phyloP scores from a whole-genome alignment of 2,888 invertebrate genomes.

The Amblyjoppa proteus region DNA sequence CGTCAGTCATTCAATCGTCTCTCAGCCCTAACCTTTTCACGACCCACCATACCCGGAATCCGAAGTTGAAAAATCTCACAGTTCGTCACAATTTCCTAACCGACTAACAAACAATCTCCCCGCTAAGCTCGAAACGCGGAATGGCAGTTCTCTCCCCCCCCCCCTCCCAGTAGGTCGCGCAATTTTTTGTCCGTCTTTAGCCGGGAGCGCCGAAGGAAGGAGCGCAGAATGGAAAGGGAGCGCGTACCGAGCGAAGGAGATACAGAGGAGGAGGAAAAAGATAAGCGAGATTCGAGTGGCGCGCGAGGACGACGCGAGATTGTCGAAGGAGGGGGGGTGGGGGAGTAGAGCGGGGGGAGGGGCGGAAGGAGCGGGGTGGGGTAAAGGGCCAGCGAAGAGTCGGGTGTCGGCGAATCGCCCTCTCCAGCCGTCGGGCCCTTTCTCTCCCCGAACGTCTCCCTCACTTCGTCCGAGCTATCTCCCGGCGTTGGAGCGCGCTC shows the following conservation, averaged over 20 bases:
- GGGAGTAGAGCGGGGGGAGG: not conserved
- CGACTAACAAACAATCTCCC: too few species aligned
- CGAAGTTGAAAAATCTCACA: too few species aligned
- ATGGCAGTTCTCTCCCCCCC: too few species aligned
- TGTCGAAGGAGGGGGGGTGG: constrained; percentile 53
- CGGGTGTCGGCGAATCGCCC: constrained; percentile 49
- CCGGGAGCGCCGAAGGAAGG: constrained; percentile 16
- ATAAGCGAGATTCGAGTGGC: constrained; percentile 65
- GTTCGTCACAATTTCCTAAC: too few species aligned
- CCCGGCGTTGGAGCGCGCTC: constrained; percentile 19
- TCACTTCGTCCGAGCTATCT: constrained; percentile 3
- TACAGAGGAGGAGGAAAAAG: constrained; percentile 30
- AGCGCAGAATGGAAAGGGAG: not conserved
- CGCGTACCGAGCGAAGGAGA: not conserved
- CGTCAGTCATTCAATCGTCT: too few species aligned
- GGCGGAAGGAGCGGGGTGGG: not conserved
- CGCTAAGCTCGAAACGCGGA: too few species aligned
- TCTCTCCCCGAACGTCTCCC: not conserved
- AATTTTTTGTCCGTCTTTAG: constrained; percentile 8
- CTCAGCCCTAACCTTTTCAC: too few species aligned
- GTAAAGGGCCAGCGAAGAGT: constrained; percentile 60
- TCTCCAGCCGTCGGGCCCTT: not conserved
- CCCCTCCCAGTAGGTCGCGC: too few species aligned
- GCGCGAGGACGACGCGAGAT: constrained; percentile 70
- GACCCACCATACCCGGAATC: too few species aligned